Percentiles rank a stretch among this genome's conserved stretches.
Evolutionary conservation across 2,113 vertebrate species (phyloP).

Genomic region (Ahaetulla prasina): DNA sequence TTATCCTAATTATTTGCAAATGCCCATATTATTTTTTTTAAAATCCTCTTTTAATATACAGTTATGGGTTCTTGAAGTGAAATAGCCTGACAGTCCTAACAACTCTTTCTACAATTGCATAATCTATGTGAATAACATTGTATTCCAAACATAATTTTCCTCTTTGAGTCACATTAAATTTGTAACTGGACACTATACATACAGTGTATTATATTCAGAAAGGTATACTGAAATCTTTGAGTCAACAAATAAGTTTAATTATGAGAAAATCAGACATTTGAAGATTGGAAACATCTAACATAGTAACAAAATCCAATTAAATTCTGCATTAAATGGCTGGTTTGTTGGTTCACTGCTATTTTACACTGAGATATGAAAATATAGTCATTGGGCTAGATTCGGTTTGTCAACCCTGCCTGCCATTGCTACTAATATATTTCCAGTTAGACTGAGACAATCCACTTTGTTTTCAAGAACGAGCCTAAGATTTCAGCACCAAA

Average conservation of each 20-base stretch:
- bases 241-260: background rate
- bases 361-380: background rate
- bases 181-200: background rate
- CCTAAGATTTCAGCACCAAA: background rate
- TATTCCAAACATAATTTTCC: background rate
- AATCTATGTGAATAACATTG: background rate
- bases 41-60: background rate
- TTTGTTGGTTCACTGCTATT: background rate
- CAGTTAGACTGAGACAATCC: background rate
- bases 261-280: background rate
- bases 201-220: background rate
- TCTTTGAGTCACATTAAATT: background rate
- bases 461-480: background rate
- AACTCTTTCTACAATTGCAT: background rate
- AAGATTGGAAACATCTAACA: background rate
- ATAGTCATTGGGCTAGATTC: background rate
- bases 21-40: background rate
- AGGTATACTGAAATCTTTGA: background rate
- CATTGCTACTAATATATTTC: background rate
- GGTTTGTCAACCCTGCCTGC: background rate
- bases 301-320: background rate
- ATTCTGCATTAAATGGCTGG: background rate
- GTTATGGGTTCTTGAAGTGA: conserved; percentile 7
- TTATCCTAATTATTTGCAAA: conserved; percentile 11
- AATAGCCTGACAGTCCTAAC: background rate